A percentile compares a stretch with the other conserved stretches of the same genome.
Conservation (phyloP, 1,140 invertebrate genomes). For the Mercenaria mercenaria region DNA sequence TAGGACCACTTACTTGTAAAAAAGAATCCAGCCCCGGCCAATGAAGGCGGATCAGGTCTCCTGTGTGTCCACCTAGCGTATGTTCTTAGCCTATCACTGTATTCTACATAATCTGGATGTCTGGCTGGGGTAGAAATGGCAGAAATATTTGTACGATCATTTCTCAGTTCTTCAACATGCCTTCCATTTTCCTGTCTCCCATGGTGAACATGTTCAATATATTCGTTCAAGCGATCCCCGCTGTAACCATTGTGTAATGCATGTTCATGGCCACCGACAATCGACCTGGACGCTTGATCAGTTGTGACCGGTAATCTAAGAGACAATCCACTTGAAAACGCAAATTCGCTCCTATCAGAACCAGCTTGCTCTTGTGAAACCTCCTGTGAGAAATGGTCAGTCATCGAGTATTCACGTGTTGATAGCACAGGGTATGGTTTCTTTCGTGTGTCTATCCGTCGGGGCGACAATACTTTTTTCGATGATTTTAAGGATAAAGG, state of each 20-base stretch:
- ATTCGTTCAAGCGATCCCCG: too few species aligned
- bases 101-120: not conserved
- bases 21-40: constrained; percentile 17
- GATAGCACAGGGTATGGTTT: too few species aligned
- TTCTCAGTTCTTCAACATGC: too few species aligned
- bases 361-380: not conserved
- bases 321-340: not conserved
- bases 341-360: not conserved
- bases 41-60: not conserved
- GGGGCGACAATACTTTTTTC: too few species aligned
- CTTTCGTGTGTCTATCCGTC: too few species aligned
- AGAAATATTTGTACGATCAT: too few species aligned
- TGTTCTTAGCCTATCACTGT: not conserved
- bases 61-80: not conserved
- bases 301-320: not conserved
- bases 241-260: too few species aligned
- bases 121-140: not conserved
- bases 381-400: constrained; percentile 77
- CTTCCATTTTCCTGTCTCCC: too few species aligned
- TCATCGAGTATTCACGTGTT: constrained; percentile 64
- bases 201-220: too few species aligned
- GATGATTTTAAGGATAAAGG: too few species aligned
- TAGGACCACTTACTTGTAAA: constrained; percentile 13
- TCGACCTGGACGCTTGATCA: not conserved
- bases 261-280: not conserved